A percentile compares a stretch with the other conserved stretches of the same genome.
These are phyloP conservation scores for Phorcus lineatus DNA, from an alignment of 2,888 invertebrate species.

Conservation along the genomic window DNA sequence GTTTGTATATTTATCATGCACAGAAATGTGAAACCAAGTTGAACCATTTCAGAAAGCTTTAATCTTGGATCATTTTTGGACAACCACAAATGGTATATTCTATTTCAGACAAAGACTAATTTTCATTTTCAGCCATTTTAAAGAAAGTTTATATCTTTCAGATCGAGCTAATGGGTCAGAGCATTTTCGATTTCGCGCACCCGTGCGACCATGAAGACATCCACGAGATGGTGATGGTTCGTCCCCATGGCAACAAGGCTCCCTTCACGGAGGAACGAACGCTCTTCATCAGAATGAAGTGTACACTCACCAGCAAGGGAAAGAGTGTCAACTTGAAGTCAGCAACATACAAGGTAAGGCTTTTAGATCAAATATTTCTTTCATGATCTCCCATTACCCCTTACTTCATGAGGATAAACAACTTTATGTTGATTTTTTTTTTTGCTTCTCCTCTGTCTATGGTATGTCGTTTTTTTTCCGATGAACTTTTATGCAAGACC, in stretches of 20 bases:
- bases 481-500: too few species aligned
- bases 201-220: conserved; percentile 97
- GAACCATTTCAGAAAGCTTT: too few species aligned
- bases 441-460: too few species aligned
- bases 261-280: conserved; percentile 72
- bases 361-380: background rate
- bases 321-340: conserved; percentile 95
- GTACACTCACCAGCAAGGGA: conserved; percentile 95
- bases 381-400: too few species aligned
- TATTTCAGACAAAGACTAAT: too few species aligned
- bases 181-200: conserved; percentile 94
- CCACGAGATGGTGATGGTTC: conserved; percentile 78
- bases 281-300: conserved; percentile 90
- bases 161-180: conserved; percentile 97
- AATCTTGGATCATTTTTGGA: too few species aligned
- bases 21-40: background rate
- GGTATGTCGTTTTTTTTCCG: too few species aligned
- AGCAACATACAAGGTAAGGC: conserved; percentile 91
- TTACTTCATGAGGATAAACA: too few species aligned
- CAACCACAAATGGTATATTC: too few species aligned
- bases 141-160: conserved; percentile 74
- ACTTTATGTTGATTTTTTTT: too few species aligned
- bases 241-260: conserved; percentile 1
- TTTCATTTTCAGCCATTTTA: background rate
- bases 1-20: background rate